Percentiles rank a stretch among this genome's conserved stretches.
These are phyloP conservation scores for Herpetotheres cachinnans DNA, from an alignment of 2,113 vertebrate species.

Conservation along the genomic window DNA sequence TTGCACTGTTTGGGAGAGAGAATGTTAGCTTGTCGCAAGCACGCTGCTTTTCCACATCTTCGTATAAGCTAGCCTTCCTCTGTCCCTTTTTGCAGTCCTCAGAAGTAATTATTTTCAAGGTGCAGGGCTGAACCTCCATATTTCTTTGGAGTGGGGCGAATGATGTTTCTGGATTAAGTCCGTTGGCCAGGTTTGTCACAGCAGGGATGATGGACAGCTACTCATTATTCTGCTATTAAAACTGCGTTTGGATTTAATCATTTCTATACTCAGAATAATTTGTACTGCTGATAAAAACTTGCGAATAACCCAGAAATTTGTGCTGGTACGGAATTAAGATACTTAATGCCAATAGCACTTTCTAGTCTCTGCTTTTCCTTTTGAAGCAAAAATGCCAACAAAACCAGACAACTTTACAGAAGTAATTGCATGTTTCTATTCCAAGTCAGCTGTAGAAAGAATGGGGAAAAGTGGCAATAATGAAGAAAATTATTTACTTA, in stretches of 20 bases:
- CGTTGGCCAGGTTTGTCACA: background rate
- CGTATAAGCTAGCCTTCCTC: rapidly evolving
- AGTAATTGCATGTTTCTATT: background rate
- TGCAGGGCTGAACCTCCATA: background rate
- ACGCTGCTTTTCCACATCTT: rapidly evolving
- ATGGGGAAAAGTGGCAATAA: background rate
- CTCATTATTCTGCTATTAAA: background rate
- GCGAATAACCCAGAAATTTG: background rate
- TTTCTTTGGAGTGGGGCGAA: background rate
- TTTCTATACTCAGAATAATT: background rate
- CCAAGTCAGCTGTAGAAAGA: background rate
- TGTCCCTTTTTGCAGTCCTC: background rate
- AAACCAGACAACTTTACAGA: background rate
- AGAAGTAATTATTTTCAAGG: background rate
- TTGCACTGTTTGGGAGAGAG: too few species aligned
- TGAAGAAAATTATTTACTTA: background rate
- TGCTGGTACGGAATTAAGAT: background rate
- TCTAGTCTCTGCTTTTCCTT: background rate
- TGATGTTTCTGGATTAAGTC: background rate
- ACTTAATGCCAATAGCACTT: background rate
- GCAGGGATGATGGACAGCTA: background rate
- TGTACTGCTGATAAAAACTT: background rate
- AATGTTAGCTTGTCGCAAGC: background rate
- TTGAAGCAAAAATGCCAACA: background rate
- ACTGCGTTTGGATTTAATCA: background rate